phyloP scores from a whole-genome alignment of 1,140 invertebrate species.

The Panagrolaimus sp. region DNA sequence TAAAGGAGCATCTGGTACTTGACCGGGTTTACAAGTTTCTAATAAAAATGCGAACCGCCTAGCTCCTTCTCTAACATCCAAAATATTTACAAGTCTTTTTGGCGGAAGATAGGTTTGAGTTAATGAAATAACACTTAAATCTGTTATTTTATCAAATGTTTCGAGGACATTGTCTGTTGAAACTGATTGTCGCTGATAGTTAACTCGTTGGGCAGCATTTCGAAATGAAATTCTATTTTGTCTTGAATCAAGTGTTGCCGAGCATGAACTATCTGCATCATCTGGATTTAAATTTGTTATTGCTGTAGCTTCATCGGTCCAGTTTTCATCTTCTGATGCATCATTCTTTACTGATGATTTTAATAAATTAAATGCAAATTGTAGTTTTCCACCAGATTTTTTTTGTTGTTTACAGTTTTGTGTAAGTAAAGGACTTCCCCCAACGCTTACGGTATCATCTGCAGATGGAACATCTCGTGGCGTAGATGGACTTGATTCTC shows the following conservation, averaged over 20 bases:
- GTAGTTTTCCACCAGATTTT: conserved; percentile 45
- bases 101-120: conserved; percentile 37
- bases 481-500: conserved; percentile 52
- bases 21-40: conserved; percentile 87
- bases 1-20: conserved; percentile 86
- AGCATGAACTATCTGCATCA: conserved; percentile 23
- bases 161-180: conserved; percentile 26
- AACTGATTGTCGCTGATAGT: conserved; percentile 33
- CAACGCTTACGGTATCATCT: conserved; percentile 33
- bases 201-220: conserved; percentile 33
- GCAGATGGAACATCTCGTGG: conserved; percentile 41
- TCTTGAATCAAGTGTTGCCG: conserved; percentile 1
- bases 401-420: conserved; percentile 32
- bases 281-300: conserved; percentile 24
- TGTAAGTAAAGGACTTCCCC: conserved; percentile 37
- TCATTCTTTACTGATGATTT: conserved; percentile 31
- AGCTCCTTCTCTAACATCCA: conserved; percentile 73
- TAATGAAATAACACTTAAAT: not conserved
- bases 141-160: not conserved
- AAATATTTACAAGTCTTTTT: conserved; percentile 69
- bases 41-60: conserved; percentile 77
- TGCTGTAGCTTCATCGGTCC: conserved; percentile 26
- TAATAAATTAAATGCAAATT: conserved; percentile 50
- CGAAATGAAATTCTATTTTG: conserved; percentile 34
- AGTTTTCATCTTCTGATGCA: conserved; percentile 31